phyloP scores from a whole-genome alignment of 2,113 vertebrate species.

The Cheirogaleus medius region DNA sequence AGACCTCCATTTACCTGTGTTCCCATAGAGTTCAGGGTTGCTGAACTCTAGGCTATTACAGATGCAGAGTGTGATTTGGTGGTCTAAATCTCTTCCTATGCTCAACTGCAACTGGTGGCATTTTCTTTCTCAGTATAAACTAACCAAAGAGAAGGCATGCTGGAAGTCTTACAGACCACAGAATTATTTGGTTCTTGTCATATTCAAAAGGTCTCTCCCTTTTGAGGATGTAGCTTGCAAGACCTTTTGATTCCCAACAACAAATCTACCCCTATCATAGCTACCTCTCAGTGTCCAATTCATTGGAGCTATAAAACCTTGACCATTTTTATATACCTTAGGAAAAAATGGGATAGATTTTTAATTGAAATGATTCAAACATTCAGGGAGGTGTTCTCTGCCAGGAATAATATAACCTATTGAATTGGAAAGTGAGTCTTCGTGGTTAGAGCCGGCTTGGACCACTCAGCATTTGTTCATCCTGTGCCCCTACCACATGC shows the following conservation, averaged over 20 bases:
- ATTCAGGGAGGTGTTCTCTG: background rate
- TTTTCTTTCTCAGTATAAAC: background rate
- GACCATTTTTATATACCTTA: background rate
- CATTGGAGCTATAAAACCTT: accelerated
- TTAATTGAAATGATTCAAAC: background rate
- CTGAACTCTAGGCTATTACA: background rate
- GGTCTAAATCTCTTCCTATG: background rate
- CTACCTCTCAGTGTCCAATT: background rate
- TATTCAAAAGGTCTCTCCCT: background rate
- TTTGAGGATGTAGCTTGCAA: background rate
- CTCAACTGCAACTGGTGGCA: background rate
- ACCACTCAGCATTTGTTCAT: background rate
- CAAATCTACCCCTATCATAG: background rate
- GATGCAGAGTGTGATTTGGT: background rate
- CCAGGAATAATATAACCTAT: background rate
- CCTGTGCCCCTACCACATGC: background rate
- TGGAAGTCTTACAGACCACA: background rate
- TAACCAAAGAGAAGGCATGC: background rate
- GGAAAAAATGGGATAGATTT: background rate
- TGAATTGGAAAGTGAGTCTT: background rate
- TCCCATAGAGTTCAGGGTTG: too few species aligned
- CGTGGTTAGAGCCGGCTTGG: background rate
- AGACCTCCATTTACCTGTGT: background rate
- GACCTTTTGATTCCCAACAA: background rate
- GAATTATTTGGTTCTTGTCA: background rate